These are phyloP conservation scores for Acanthornis magna DNA, from an alignment of 2,797 vertebrate species.

Conservation along the genomic window DNA sequence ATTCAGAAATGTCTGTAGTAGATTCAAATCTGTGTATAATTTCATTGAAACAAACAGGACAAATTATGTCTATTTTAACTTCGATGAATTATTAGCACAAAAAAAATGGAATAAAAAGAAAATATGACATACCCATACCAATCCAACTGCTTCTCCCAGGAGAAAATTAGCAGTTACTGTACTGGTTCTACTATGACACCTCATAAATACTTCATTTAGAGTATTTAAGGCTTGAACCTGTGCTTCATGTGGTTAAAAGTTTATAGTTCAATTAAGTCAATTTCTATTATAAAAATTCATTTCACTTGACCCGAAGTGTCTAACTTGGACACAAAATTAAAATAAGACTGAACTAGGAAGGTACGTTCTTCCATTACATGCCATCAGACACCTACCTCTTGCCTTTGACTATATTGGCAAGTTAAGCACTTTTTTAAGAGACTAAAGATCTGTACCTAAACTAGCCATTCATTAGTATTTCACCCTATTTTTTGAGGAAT, in stretches of 20 bases:
- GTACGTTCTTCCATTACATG: background rate
- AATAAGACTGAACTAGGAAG: background rate
- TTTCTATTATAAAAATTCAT: background rate
- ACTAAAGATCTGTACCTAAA: background rate
- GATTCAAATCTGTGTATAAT: background rate
- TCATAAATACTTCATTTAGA: background rate
- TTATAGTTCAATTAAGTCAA: background rate
- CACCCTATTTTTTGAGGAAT: background rate
- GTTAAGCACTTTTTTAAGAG: background rate
- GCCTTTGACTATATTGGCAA: background rate
- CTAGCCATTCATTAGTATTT: background rate
- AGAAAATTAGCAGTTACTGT: background rate
- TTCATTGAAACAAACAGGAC: background rate
- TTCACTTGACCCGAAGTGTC: background rate
- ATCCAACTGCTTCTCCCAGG: background rate
- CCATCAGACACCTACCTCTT: background rate
- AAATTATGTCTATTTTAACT: background rate
- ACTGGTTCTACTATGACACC: background rate
- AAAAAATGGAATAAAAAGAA: background rate
- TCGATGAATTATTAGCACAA: background rate
- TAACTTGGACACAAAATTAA: background rate
- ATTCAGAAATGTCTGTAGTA: background rate
- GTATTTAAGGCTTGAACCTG: background rate
- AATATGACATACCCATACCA: fast-evolving
- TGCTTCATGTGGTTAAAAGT: background rate